Base-by-base conservation (phyloP, 2,797 vertebrate genomes). In the Pagetopsis macropterus region DNA sequence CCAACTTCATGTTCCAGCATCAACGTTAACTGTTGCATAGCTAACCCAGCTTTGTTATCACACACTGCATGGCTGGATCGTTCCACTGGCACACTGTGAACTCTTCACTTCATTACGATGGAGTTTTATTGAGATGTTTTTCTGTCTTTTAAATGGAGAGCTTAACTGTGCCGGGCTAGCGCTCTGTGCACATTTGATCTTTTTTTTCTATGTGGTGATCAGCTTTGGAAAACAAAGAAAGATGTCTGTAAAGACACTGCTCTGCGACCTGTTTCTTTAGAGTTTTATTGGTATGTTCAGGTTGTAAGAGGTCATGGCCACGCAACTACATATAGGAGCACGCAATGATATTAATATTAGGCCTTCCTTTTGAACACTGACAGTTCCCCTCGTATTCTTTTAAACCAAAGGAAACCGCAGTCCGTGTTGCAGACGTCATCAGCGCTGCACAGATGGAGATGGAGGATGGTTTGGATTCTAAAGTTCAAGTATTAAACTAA, bases 241-340 rank as follows among this genome's bases (percentile, higher is more conserved):
- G 3, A 65, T 65, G 67, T 73, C 75, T 77, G 80, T 90, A 91
- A 90, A 91, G 81, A 84, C 78, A 66, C 69, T 83, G 75, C 72
- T 84, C 81, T 83, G 61, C 4, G 66, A 84, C 75, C 66, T 74
- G 57, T 82, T 88, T 82, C 69, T 75, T 71, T 6, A 62, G 64
- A 84, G 81, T 89, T 92, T 92, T 91, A 91, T 89, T 78, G 66
- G 81, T 83, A 81, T 84, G 81, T 85, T 89, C 75, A 79, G 58
- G 63, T 78, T 83, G 78, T 63, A 65, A 59, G 79, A 54, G 69
- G 87, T 91, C 90, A 86, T 57, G 63, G 76, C 56, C 49, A 2
- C 88, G 88, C 55, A 88, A 62, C 81, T 73, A 63, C 82, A 86
- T 76, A 75, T 87, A 75, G 77, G 86, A 83, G 81, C 88, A 78